These are phyloP conservation scores for Clarias platycephalus DNA, from an alignment of 2,797 vertebrate genomes.

Conservation along the genomic window DNA sequence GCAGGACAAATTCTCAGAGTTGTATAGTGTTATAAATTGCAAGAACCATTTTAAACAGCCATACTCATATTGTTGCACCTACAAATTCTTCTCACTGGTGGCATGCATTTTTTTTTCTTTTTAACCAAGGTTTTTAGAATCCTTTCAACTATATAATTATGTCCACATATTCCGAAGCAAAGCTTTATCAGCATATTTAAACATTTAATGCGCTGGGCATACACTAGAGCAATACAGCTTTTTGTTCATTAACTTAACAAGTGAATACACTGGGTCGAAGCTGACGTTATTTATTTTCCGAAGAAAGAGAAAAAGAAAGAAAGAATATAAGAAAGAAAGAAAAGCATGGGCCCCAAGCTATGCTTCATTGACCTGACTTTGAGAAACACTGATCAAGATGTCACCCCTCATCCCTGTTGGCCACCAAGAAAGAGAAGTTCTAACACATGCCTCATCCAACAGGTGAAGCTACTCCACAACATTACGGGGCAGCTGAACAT, in stretches of 20 bases:
- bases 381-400: neutral
- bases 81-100: neutral
- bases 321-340: neutral
- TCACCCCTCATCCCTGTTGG: neutral
- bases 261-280: neutral
- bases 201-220: neutral
- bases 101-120: neutral
- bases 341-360: neutral
- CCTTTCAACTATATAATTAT: neutral
- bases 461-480: constrained; percentile 6
- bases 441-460: constrained; percentile 12
- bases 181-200: neutral
- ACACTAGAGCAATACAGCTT: neutral
- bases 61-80: constrained; percentile 3
- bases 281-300: neutral
- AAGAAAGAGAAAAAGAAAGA: neutral
- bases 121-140: neutral
- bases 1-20: neutral
- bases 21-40: constrained; percentile 18
- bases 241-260: neutral
- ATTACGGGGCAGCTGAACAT: neutral
- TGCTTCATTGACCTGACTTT: neutral
- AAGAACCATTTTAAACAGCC: neutral
- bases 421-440: neutral
- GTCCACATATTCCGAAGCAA: neutral